Conservation (phyloP, 1,140 invertebrate genomes). For the Bombus terrestris region DNA sequence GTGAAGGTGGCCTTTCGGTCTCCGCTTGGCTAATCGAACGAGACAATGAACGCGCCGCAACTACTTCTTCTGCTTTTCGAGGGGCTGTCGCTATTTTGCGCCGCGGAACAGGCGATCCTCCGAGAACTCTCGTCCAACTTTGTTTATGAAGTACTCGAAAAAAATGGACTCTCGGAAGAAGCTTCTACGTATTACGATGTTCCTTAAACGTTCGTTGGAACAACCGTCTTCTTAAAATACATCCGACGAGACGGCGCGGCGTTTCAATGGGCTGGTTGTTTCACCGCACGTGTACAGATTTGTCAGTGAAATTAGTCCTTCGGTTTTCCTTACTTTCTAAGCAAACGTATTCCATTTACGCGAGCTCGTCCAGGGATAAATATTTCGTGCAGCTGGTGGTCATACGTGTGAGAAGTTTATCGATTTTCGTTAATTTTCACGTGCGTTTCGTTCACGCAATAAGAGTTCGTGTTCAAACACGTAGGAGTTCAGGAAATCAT, state of each 20-base stretch:
- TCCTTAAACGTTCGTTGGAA: neutral
- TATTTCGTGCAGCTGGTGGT: too few species aligned
- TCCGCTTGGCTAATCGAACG: slow-evolving; percentile 37
- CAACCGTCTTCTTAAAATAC: slow-evolving; percentile 16
- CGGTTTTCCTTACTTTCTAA: neutral
- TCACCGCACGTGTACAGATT: neutral
- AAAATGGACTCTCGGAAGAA: neutral
- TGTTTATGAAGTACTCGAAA: slow-evolving; percentile 26
- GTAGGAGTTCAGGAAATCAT: too few species aligned
- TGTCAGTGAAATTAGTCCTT: neutral
- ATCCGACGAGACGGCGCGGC: neutral
- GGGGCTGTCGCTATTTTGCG: neutral
- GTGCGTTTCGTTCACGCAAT: too few species aligned
- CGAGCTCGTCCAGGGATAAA: too few species aligned
- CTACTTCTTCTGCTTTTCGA: neutral
- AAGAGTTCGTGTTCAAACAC: too few species aligned
- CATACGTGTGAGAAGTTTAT: too few species aligned
- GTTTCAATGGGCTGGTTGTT: neutral
- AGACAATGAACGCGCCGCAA: slow-evolving; percentile 25
- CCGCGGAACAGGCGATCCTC: neutral
- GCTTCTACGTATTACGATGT: neutral
- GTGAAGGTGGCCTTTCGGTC: slow-evolving; percentile 47
- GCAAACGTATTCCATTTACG: neutral
- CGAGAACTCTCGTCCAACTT: neutral
- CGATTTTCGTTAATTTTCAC: too few species aligned